Conservation (phyloP, 2,888 invertebrate genomes). For the Steromphala cineraria region DNA sequence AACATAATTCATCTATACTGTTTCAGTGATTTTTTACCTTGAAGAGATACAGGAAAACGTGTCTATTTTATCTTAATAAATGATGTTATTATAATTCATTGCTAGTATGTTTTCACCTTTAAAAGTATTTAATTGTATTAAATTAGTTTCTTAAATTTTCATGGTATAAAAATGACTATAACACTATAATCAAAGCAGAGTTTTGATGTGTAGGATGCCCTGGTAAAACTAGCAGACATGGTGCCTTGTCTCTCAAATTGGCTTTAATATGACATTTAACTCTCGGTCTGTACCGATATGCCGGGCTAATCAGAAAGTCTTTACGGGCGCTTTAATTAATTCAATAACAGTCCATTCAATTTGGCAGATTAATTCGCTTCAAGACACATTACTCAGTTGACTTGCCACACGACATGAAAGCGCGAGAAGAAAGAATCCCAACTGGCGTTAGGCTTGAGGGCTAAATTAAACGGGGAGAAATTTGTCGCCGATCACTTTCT, state of each 20-base stretch:
- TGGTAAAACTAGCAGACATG: not conserved
- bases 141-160: too few relatives aligned
- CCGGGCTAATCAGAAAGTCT: not conserved
- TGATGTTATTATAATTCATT: too few relatives aligned
- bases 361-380: slow-evolving; percentile 11
- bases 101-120: too few relatives aligned
- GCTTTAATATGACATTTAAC: slow-evolving; percentile 23
- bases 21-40: too few relatives aligned
- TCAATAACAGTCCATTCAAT: slow-evolving; percentile 19
- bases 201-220: too few relatives aligned
- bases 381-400: slow-evolving; percentile 10
- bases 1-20: too few relatives aligned
- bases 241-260: not conserved
- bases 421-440: slow-evolving; percentile 17
- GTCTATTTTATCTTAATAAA: too few relatives aligned
- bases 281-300: not conserved
- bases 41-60: too few relatives aligned
- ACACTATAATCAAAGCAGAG: too few relatives aligned
- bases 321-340: slow-evolving; percentile 23
- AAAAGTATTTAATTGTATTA: too few relatives aligned
- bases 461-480: slow-evolving; percentile 3
- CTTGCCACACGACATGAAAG: slow-evolving; percentile 5
- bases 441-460: not conserved
- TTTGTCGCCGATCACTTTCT: not conserved
- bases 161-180: too few relatives aligned